phyloP scores from a whole-genome alignment of 2,113 vertebrate genomes.

The Cynocephalus volans region DNA sequence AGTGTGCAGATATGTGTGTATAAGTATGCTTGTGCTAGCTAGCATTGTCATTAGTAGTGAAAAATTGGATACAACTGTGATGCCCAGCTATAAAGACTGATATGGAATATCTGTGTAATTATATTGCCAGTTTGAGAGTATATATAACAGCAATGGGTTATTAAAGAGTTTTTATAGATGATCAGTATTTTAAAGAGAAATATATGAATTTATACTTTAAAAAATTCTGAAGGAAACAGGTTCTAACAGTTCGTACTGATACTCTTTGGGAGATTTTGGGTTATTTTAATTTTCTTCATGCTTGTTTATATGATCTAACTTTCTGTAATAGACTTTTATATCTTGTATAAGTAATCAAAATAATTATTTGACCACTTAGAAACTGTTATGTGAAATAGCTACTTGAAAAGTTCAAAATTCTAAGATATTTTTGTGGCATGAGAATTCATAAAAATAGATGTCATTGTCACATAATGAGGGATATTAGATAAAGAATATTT shows the following conservation, averaged over 20 bases:
- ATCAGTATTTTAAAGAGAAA: constrained; percentile 40
- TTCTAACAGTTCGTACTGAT: not conserved
- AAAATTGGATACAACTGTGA: not conserved
- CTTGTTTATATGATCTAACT: not conserved
- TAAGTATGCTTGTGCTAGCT: not conserved
- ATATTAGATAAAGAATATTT: not conserved
- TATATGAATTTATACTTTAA: not conserved
- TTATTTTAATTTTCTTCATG: constrained; percentile 22
- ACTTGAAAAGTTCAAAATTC: not conserved
- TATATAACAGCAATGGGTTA: constrained; percentile 15
- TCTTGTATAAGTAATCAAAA: constrained; percentile 17
- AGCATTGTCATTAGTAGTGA: not conserved
- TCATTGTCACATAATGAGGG: not conserved
- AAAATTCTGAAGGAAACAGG: not conserved
- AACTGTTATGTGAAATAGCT: not conserved
- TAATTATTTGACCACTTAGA: not conserved
- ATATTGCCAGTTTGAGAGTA: not conserved
- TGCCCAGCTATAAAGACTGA: not conserved
- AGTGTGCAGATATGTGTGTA: not conserved
- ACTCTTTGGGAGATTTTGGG: not conserved
- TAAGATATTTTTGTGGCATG: not conserved
- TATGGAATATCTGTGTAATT: not conserved
- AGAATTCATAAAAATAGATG: constrained; percentile 20
- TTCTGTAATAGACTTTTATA: constrained; percentile 21
- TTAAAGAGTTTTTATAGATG: not conserved